A percentile compares a stretch with the other conserved stretches of the same genome.
These are phyloP conservation scores for Cercocebus atys DNA, from an alignment of 2,113 vertebrate species.

Conservation along the genomic window DNA sequence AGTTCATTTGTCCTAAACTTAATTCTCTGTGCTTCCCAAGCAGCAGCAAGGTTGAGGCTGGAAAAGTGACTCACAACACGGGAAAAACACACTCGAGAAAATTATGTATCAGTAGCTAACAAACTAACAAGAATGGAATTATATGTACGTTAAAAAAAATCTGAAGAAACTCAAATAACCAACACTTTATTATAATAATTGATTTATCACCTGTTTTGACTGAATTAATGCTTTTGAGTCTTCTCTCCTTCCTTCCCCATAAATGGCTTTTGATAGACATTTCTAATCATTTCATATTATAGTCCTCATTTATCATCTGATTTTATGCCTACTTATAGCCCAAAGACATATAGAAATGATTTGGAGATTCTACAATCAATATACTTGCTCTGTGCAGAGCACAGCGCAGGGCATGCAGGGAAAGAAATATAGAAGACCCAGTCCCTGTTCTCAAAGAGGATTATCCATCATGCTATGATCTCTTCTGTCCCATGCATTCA, in stretches of 20 bases:
- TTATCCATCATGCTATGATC: neutral
- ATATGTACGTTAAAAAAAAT: neutral
- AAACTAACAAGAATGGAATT: neutral
- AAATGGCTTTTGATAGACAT: constrained; percentile 26
- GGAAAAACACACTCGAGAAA: neutral
- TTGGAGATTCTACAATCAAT: neutral
- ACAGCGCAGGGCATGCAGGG: neutral
- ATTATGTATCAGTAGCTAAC: neutral
- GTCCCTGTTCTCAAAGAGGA: neutral
- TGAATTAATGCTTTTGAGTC: neutral
- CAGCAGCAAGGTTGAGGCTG: neutral
- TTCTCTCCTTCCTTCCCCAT: neutral
- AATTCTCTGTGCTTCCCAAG: neutral
- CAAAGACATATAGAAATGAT: neutral
- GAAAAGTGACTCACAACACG: neutral
- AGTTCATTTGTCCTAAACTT: neutral
- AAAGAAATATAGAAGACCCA: neutral
- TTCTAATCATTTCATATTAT: neutral
- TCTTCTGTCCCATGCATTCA: neutral
- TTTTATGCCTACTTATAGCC: neutral
- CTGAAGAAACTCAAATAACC: constrained; percentile 6
- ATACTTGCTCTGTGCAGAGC: neutral
- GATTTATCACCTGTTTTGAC: neutral
- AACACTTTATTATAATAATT: constrained; percentile 1
- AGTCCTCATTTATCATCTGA: neutral